Evolutionary conservation across 2,888 invertebrate genomes (phyloP).

Genomic region (Microplitis deprimator): DNA sequence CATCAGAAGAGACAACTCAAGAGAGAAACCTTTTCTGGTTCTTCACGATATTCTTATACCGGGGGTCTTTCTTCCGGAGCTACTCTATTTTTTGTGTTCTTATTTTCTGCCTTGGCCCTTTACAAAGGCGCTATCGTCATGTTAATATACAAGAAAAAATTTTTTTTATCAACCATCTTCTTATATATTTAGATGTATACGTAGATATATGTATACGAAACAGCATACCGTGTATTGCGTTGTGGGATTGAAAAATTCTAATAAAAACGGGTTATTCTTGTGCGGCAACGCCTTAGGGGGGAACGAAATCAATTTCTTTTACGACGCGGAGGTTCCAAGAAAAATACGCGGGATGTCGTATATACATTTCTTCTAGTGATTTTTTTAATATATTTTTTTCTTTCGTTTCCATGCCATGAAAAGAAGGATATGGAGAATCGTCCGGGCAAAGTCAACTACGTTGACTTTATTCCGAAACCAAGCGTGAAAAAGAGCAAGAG

Average conservation of each 20-base stretch:
- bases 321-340: conserved; percentile 39
- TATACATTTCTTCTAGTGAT: conserved; percentile 27
- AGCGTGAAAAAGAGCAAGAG: conserved; percentile 32
- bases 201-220: conserved; percentile 39
- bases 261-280: conserved; percentile 56
- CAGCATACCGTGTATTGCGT: conserved; percentile 47
- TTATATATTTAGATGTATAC: background rate
- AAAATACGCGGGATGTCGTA: conserved; percentile 36
- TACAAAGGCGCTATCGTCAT: conserved; percentile 5
- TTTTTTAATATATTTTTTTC: conserved; percentile 28
- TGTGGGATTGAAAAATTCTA: conserved; percentile 61
- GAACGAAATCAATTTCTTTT: conserved; percentile 57
- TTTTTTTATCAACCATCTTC: conserved; percentile 7
- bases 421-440: conserved; percentile 33
- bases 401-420: conserved; percentile 26
- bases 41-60: conserved; percentile 15
- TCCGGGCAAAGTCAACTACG: conserved; percentile 29
- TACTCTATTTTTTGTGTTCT: conserved; percentile 26
- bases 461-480: conserved; percentile 27
- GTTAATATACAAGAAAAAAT: conserved; percentile 35
- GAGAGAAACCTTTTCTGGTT: conserved; percentile 25
- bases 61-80: conserved; percentile 11
- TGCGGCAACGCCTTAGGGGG: conserved; percentile 36
- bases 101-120: conserved; percentile 8
- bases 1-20: conserved; percentile 35